Conservation (phyloP, 30 jellyfish, hydroid and myxozoan species). For the Chironex yamaguchii region DNA sequence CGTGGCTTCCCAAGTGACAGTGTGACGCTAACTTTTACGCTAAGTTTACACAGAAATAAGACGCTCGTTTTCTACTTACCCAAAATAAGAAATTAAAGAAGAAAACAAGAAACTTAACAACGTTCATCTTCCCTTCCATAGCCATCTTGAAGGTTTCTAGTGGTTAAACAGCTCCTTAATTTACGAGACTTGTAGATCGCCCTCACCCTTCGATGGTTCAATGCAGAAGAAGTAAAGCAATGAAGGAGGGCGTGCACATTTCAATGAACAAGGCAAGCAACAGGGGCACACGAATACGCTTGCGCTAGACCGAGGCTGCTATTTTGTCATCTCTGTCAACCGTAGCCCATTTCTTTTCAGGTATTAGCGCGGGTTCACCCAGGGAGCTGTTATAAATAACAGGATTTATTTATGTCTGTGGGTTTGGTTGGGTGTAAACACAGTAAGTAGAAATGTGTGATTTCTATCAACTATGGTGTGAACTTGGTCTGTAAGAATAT, state of each 20-base stretch:
- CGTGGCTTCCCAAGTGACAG: no score
- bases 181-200: no score
- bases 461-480: no score
- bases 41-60: neutral
- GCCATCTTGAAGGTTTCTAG: slow-evolving; percentile 68
- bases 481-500: no score
- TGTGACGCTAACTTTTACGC: no score
- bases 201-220: neutral
- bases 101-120: slow-evolving; percentile 90
- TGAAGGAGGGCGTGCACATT: neutral
- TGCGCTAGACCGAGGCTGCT: neutral
- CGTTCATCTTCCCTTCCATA: slow-evolving; percentile 94
- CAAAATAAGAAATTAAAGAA: slow-evolving; percentile 94
- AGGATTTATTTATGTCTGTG: no score
- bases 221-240: neutral
- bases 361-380: no score
- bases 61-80: slow-evolving; percentile 67
- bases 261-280: neutral
- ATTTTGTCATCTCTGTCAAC: no score
- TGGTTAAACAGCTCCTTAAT: neutral
- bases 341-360: no score
- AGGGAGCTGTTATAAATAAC: no score
- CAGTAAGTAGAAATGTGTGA: no score
- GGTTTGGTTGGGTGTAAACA: no score
- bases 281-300: neutral